Evolutionary conservation across 2,888 invertebrate genomes (phyloP), one percentile per base, ranked within the genome.

Genomic region (Horisme vitalbata): DNA sequence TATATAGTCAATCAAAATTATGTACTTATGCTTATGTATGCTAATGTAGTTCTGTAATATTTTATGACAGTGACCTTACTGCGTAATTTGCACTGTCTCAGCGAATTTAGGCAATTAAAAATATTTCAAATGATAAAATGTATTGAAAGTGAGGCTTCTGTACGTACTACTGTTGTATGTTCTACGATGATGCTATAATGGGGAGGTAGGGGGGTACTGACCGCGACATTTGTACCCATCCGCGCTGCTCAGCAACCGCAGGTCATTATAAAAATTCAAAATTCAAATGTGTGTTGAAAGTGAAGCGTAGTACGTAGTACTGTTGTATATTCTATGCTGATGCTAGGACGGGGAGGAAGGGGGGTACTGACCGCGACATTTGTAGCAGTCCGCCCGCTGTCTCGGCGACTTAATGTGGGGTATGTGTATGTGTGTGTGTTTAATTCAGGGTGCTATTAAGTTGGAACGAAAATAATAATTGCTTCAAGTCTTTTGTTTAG

Each of bases 201-300:
- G 61, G 65, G 61, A 44, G 54, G 41, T 44, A 12, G 70, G 73
- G 73, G 70, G 68, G 69, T 58, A 76, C 75, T 86, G 86, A 86
- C 86, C 86, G 87, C 87, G 82, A 85, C 87, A 87, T 87, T 87
- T 83, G 85, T 87, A 75, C 78, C 79, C 70, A 80, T 80, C 79
- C 73, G 64, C 76, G 79, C 75, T n/a, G n/a, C n/a, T n/a, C n/a
- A n/a, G n/a, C n/a, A n/a, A n/a, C n/a, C n/a, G n/a, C n/a, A n/a
- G n/a, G n/a, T n/a, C n/a, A n/a, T n/a, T n/a, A n/a, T n/a, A n/a
- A n/a, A n/a, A n/a, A n/a, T n/a, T n/a, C n/a, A n/a, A n/a, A n/a
- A n/a, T n/a, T n/a, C n/a, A n/a, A n/a, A n/a, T n/a, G n/a, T n/a
- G n/a, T n/a, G n/a, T n/a, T n/a, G n/a, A n/a, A n/a, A n/a, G n/a